Evolutionary conservation across 2,888 invertebrate genomes (phyloP).

Genomic region (Penaeus monodon): DNA sequence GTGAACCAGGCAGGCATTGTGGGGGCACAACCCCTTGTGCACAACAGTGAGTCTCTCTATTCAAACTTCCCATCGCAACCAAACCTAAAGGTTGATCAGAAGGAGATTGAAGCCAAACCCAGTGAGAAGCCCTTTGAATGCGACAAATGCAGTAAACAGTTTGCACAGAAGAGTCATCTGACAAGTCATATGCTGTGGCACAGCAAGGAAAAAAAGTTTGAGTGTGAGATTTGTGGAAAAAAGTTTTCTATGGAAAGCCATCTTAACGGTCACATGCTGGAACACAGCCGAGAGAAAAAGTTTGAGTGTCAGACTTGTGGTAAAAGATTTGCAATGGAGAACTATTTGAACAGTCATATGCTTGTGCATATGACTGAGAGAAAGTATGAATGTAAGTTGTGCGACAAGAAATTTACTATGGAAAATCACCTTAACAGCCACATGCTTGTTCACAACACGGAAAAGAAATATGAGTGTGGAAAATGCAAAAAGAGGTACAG

Average conservation of each 20-base stretch:
- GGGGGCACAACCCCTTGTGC: too few relatives aligned
- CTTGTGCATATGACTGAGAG: constrained; percentile 48
- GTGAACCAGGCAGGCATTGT: neutral
- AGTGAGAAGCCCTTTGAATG: constrained; percentile 39
- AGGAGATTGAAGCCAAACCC: neutral
- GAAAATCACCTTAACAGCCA: constrained; percentile 59
- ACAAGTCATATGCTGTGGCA: constrained; percentile 58
- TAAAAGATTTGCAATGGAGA: constrained; percentile 57
- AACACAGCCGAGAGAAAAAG: constrained; percentile 51
- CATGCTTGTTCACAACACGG: constrained; percentile 53
- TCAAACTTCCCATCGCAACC: neutral
- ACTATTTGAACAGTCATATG: constrained; percentile 58
- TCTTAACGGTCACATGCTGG: constrained; percentile 49
- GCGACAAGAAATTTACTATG: constrained; percentile 57
- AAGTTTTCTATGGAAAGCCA: constrained; percentile 54
- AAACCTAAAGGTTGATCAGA: neutral
- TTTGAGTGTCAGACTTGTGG: constrained; percentile 48
- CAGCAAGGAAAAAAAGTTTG: constrained; percentile 48
- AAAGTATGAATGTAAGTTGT: constrained; percentile 52
- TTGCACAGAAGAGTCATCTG: constrained; percentile 57
- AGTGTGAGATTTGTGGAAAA: constrained; percentile 47
- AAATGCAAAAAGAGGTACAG: constrained; percentile 53
- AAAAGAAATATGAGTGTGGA: constrained; percentile 51
- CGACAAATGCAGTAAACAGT: constrained; percentile 37
- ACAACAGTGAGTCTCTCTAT: neutral